Conservation (phyloP, 2,113 vertebrate genomes). For the Serilophus lunatus region DNA sequence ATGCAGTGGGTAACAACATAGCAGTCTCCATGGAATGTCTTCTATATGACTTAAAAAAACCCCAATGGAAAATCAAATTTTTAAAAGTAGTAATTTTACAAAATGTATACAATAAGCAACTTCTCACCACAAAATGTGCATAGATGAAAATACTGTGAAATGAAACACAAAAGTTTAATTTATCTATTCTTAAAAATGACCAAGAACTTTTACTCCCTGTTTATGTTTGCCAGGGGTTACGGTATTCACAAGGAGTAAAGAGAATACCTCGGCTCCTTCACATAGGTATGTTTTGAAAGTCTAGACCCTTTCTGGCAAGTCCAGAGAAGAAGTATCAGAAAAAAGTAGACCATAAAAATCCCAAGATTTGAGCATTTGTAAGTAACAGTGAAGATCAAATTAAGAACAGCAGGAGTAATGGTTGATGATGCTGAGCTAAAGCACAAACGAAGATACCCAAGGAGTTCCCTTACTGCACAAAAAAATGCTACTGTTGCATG, state of each 20-base stretch:
- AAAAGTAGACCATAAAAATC: neutral
- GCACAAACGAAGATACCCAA: neutral
- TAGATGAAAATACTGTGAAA: neutral
- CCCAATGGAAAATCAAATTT: neutral
- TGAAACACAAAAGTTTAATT: neutral
- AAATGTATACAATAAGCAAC: neutral
- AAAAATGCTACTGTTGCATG: fast-evolving
- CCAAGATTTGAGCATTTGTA: neutral
- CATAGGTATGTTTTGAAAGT: neutral
- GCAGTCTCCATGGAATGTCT: neutral
- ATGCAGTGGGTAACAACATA: neutral
- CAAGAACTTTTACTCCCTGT: neutral
- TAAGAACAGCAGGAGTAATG: neutral
- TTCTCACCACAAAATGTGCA: neutral
- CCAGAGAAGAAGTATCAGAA: neutral
- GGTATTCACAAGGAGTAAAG: neutral
- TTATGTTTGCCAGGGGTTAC: neutral
- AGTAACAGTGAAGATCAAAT: neutral
- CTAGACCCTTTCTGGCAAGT: neutral
- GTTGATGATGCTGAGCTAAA: neutral
- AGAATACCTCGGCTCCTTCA: neutral
- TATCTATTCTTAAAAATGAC: neutral
- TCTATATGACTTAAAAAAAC: neutral
- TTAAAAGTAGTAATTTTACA: neutral
- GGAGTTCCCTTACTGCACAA: neutral